Evolutionary conservation across 2,113 vertebrate genomes (phyloP).

Genomic region (Myrmophylax atrothorax): DNA sequence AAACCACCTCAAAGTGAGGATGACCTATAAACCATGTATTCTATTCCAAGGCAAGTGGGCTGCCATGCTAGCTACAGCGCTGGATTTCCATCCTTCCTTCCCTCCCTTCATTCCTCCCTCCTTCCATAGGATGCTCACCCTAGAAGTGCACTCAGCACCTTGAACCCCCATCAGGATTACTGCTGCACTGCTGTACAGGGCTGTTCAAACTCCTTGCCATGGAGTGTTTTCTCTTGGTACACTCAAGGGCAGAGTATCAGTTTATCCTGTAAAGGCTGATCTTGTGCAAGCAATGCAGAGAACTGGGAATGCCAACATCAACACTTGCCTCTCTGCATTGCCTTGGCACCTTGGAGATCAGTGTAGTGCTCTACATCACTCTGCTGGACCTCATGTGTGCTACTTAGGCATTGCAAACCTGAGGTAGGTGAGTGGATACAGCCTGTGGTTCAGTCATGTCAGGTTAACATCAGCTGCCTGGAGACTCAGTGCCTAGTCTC

Average conservation of each 20-base stretch:
- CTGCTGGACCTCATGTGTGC: background rate
- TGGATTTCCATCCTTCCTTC: background rate
- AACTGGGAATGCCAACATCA: background rate
- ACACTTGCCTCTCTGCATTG: background rate
- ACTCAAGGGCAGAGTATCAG: background rate
- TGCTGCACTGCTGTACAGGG: background rate
- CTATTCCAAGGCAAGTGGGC: background rate
- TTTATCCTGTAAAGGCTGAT: background rate
- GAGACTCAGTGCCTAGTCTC: background rate
- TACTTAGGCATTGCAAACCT: background rate
- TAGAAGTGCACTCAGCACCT: background rate
- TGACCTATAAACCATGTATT: background rate
- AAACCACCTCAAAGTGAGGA: background rate
- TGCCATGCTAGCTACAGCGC: background rate
- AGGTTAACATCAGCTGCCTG: background rate
- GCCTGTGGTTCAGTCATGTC: background rate
- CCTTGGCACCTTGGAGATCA: background rate
- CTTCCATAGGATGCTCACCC: background rate
- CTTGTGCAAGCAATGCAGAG: rapidly evolving
- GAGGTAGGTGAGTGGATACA: background rate
- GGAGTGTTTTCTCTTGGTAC: background rate
- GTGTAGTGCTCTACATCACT: rapidly evolving
- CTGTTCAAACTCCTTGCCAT: background rate
- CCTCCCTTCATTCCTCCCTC: background rate
- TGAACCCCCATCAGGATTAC: background rate